Percentiles rank a stretch among this genome's conserved stretches.
Conservation (phyloP, 1,140 invertebrate genomes). For the Achroia grisella region DNA sequence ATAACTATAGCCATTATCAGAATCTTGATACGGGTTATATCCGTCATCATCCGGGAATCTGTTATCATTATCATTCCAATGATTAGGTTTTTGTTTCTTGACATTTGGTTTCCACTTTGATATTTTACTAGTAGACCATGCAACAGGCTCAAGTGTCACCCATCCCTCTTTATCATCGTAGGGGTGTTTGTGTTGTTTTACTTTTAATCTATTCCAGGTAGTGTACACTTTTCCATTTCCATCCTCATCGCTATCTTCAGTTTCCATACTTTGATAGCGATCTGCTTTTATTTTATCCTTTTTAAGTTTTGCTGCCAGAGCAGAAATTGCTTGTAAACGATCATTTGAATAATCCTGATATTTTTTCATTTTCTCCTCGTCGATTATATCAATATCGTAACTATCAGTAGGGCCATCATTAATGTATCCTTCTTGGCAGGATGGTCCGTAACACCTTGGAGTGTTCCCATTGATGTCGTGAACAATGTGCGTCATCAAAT, state of each 20-base stretch:
- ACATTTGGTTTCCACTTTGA: constrained; percentile 84
- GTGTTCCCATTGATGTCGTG: constrained; percentile 39
- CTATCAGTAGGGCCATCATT: constrained; percentile 63
- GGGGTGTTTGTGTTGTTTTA: constrained; percentile 74
- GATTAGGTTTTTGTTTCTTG: constrained; percentile 64
- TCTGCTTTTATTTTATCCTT: constrained; percentile 48
- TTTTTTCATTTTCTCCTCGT: constrained; percentile 75
- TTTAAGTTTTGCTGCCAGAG: constrained; percentile 56
- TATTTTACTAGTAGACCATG: constrained; percentile 86
- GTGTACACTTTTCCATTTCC: constrained; percentile 57
- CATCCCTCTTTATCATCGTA: constrained; percentile 83
- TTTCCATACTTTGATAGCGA: constrained; percentile 35
- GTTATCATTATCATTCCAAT: constrained; percentile 56
- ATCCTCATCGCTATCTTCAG: constrained; percentile 41
- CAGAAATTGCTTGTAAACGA: constrained; percentile 55
- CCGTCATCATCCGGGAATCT: constrained; percentile 44
- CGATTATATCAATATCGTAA: constrained; percentile 74
- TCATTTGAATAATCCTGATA: constrained; percentile 64
- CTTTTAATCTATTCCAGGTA: constrained; percentile 68
- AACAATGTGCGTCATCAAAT: constrained; percentile 61
- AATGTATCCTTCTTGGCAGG: constrained; percentile 58
- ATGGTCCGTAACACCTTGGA: constrained; percentile 64
- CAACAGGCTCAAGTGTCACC: constrained; percentile 84
- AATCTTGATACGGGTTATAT: constrained; percentile 33
- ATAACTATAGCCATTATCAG: constrained; percentile 38